Evolutionary conservation across 2,888 invertebrate species (phyloP).

Genomic region (Thymelicus lineola): DNA sequence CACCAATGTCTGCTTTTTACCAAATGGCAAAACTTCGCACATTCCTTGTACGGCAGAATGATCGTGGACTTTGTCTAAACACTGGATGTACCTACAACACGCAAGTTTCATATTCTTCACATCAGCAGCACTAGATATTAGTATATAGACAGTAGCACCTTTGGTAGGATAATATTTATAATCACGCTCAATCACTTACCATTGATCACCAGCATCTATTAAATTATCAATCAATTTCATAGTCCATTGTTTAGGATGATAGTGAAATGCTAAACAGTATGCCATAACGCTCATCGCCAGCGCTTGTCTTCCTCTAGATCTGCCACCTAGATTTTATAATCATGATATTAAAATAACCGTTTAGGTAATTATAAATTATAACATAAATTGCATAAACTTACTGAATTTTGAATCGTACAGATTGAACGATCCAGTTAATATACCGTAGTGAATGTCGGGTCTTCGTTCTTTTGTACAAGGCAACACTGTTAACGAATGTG

Average conservation of each 20-base stretch:
- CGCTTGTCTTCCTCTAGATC: conserved; percentile 79
- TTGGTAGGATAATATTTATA: too few species aligned
- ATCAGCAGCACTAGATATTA: too few species aligned
- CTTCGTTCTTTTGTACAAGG: conserved; percentile 71
- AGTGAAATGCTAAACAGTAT: conserved; percentile 84
- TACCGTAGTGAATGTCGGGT: conserved; percentile 70
- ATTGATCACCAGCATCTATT: conserved; percentile 80
- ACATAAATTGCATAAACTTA: conserved; percentile 48
- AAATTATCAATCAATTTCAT: conserved; percentile 86
- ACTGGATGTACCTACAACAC: conserved; percentile 67
- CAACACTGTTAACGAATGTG: conserved; percentile 73
- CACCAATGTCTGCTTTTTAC: conserved; percentile 71
- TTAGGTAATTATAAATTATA: not conserved
- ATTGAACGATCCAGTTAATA: conserved; percentile 71
- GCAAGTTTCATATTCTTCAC: too few species aligned
- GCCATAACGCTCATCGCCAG: conserved; percentile 85
- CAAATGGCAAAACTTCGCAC: conserved; percentile 76
- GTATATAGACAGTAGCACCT: too few species aligned
- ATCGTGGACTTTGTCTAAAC: conserved; percentile 74
- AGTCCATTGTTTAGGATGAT: conserved; percentile 86
- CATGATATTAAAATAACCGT: too few species aligned
- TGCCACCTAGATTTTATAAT: conserved; percentile 52
- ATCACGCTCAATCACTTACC: conserved; percentile 56
- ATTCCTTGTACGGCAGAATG: conserved; percentile 78
- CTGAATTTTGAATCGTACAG: conserved; percentile 75